phyloP scores from a whole-genome alignment of 2,888 invertebrate species.

The Marronus borbonicus region DNA sequence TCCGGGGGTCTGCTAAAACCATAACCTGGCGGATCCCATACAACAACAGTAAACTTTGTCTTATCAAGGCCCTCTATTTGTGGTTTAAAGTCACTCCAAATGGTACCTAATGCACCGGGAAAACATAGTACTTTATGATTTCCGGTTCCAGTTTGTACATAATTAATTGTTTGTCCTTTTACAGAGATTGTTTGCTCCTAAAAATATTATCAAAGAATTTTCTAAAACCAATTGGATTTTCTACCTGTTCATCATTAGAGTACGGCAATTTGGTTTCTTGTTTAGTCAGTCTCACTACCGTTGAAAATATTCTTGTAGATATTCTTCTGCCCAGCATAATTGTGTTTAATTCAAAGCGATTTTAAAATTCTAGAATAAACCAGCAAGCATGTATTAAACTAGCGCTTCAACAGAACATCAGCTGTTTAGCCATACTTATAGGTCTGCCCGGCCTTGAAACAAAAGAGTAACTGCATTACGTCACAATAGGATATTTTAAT shows the following conservation, averaged over 20 bases:
- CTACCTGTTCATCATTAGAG: slow-evolving; percentile 25
- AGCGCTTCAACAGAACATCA: too few species aligned
- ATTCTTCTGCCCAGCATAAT: slow-evolving; percentile 4
- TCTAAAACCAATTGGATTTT: neutral
- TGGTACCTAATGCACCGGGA: slow-evolving; percentile 87
- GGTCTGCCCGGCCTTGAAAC: too few species aligned
- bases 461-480: too few species aligned
- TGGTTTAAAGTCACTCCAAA: slow-evolving; percentile 87
- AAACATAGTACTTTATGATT: slow-evolving; percentile 78
- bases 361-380: too few species aligned
- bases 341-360: neutral
- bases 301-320: neutral
- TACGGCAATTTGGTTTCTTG: neutral
- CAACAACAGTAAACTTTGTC: slow-evolving; percentile 77
- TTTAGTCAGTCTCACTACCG: neutral
- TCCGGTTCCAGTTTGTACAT: slow-evolving; percentile 76
- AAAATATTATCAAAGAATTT: neutral
- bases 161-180: slow-evolving; percentile 75
- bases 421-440: too few species aligned
- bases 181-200: slow-evolving; percentile 79
- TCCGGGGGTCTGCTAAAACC: slow-evolving; percentile 87
- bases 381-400: too few species aligned
- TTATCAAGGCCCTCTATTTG: slow-evolving; percentile 80
- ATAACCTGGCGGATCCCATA: slow-evolving; percentile 92
- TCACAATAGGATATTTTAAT: too few species aligned